phyloP scores from a whole-genome alignment of 2,113 vertebrate species.

The Tyrannus savana region DNA sequence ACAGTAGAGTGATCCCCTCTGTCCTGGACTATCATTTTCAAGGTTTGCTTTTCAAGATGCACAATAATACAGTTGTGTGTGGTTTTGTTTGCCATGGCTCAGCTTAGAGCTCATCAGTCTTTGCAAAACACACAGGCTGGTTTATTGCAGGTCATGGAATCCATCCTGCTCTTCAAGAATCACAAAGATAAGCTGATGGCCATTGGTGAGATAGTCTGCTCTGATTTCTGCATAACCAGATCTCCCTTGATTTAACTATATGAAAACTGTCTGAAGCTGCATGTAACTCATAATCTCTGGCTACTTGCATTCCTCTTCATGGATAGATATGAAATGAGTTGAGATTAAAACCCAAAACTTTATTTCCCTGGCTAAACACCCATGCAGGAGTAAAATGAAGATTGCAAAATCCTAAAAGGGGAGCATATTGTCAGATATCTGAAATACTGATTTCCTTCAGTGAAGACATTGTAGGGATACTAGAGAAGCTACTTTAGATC shows the following conservation, averaged over 20 bases:
- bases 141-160: slow-evolving; percentile 64
- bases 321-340: not conserved
- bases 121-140: not conserved
- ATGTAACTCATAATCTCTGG: not conserved
- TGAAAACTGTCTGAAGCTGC: not conserved
- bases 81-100: not conserved
- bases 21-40: not conserved
- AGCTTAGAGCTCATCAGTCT: not conserved
- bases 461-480: not conserved
- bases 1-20: not conserved
- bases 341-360: not conserved
- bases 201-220: slow-evolving; percentile 50
- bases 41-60: not conserved
- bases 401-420: not conserved
- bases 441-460: not conserved
- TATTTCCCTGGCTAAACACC: not conserved
- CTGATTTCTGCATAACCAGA: not conserved
- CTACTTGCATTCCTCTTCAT: not conserved
- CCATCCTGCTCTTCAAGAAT: slow-evolving; percentile 51
- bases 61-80: not conserved
- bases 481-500: not conserved
- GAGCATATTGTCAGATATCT: not conserved
- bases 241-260: not conserved
- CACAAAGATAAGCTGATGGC: slow-evolving; percentile 55
- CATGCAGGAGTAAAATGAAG: not conserved